Evolutionary conservation across 2,888 invertebrate species (phyloP), one percentile per base, ranked within the genome.

Genomic region (Callinectes sapidus): DNA sequence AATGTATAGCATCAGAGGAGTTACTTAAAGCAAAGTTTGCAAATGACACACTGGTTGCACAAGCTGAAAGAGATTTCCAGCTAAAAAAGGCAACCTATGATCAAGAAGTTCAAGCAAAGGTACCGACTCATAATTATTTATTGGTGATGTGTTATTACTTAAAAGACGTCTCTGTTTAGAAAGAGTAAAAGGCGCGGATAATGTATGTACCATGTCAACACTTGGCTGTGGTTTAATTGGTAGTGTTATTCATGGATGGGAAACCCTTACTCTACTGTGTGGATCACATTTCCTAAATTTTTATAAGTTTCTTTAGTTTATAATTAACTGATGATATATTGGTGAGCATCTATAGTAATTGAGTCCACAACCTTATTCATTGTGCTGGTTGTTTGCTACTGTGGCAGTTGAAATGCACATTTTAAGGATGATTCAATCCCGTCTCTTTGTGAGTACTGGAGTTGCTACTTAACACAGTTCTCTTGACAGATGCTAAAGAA

Each of bases 21-120:
- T 94, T 95, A 87, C 95, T 96, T 95, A 95, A 95, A 54, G 95
- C 96, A 10, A 95, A 95, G 13, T 96, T 95, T 91, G 94, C 95
- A 39, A 96, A 96, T 92, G 96, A 96, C 94, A 95, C 95, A 91
- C 95, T 95, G 94, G 95, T 96, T 39, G 95, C 96, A 39, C 95
- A 95, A 92, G 95, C 96, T n/a, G 95, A 95, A 95, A 95, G 96
- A 94, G 96, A 96, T 95, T 96, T 95, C 95, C 95, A 96, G 94
- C 95, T 96, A 95, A 96, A 96, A 95, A 95, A 96, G 91, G 96
- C 96, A 8, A 95, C 95, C 2, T 96, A 95, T 93, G 96, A 96
- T 94, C 95, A 95, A 95, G 96, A 96, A 95, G 95, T 96, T 28
- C 86, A 91, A 35, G 86, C 94, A 16, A 94, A 91, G 93, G 93